Conservation (phyloP, 2,113 vertebrate genomes). For the Axis porcinus region DNA sequence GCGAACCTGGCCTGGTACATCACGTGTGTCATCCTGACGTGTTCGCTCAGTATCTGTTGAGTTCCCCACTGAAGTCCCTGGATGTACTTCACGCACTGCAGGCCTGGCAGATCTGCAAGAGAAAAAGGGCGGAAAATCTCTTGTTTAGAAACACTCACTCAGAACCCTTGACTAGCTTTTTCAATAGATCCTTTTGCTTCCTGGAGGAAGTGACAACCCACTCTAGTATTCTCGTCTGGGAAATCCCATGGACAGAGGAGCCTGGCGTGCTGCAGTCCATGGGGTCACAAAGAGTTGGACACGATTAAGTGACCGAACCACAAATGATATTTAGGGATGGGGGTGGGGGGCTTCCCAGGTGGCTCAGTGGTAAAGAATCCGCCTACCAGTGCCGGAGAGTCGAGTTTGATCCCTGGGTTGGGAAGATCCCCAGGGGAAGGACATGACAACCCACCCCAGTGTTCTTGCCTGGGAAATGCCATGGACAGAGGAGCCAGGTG, state of each 20-base stretch:
- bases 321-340: not conserved
- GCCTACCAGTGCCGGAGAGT: not conserved
- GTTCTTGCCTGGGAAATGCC: not conserved
- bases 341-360: not conserved
- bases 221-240: not conserved
- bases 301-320: not conserved
- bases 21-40: conserved; percentile 89
- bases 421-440: not conserved
- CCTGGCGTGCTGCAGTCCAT: not conserved
- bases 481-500: not conserved
- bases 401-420: not conserved
- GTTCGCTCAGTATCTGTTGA: conserved; percentile 93
- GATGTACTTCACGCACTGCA: conserved; percentile 93
- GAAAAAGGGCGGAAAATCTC: conserved; percentile 19
- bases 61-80: conserved; percentile 94
- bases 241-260: not conserved
- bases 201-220: not conserved
- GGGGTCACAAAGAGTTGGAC: not conserved
- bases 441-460: not conserved
- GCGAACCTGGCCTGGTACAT: conserved; percentile 88
- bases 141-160: conserved; percentile 6
- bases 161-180: conserved; percentile 10
- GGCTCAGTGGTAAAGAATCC: not conserved
- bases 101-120: conserved; percentile 89
- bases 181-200: not conserved